phyloP scores from a whole-genome alignment of 1,140 invertebrate genomes.

The Drosophila athabasca region DNA sequence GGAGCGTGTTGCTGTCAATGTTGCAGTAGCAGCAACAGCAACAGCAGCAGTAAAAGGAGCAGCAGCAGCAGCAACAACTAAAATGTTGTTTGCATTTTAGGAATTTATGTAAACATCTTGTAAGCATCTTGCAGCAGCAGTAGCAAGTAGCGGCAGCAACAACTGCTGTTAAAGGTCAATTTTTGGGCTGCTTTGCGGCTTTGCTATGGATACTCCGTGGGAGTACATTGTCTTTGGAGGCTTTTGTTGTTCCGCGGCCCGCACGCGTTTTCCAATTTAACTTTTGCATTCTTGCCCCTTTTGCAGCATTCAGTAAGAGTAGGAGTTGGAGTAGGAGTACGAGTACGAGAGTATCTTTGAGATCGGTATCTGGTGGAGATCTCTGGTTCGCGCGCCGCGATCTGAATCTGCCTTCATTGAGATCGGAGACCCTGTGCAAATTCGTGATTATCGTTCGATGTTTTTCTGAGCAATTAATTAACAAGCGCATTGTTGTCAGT shows the following conservation, averaged over 20 bases:
- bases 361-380: slow-evolving; percentile 66
- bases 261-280: slow-evolving; percentile 77
- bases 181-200: slow-evolving; percentile 45
- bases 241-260: slow-evolving; percentile 47
- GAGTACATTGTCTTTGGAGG: slow-evolving; percentile 46
- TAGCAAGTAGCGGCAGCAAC: neutral
- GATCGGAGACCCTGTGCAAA: slow-evolving; percentile 13
- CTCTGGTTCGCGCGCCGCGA: slow-evolving; percentile 49
- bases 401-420: slow-evolving; percentile 40
- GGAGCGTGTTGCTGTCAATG: slow-evolving; percentile 80
- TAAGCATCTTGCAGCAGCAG: slow-evolving; percentile 65
- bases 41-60: neutral
- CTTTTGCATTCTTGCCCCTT: slow-evolving; percentile 57
- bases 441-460: slow-evolving; percentile 57
- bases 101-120: slow-evolving; percentile 83
- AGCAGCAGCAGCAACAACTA: slow-evolving; percentile 30
- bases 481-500: slow-evolving; percentile 57
- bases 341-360: neutral
- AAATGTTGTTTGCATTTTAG: slow-evolving; percentile 83
- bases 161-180: slow-evolving; percentile 70
- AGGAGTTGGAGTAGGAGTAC: too few relatives aligned
- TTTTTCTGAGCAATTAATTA: slow-evolving; percentile 64
- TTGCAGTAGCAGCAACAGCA: slow-evolving; percentile 36
- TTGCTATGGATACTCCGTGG: slow-evolving; percentile 44
- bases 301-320: neutral